A percentile compares a stretch with the other conserved stretches of the same genome.
These are phyloP conservation scores for Microtus oregoni DNA, from an alignment of 2,113 vertebrate species.

Conservation along the genomic window DNA sequence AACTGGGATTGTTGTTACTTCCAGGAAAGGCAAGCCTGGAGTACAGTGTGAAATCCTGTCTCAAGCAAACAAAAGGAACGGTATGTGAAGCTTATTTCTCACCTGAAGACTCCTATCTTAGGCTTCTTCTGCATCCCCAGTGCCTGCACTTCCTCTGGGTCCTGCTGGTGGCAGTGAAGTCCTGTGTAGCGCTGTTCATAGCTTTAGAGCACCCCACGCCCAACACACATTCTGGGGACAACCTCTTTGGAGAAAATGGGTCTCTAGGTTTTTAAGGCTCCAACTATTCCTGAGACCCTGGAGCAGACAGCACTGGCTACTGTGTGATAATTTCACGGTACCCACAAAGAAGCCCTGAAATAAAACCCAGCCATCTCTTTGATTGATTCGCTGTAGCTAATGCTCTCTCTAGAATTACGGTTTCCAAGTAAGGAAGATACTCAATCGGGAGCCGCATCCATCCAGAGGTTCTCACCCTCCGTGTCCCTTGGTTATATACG, in stretches of 20 bases:
- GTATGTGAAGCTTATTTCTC: background rate
- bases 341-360: background rate
- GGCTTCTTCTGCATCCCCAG: background rate
- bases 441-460: background rate
- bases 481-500: background rate
- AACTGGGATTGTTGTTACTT: background rate
- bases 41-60: background rate
- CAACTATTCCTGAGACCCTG: slow-evolving; percentile 7
- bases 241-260: slow-evolving; percentile 35
- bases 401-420: background rate
- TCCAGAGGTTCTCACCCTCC: background rate
- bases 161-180: slow-evolving; percentile 77
- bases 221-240: background rate
- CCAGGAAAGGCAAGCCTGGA: background rate
- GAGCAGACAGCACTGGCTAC: background rate
- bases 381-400: slow-evolving; percentile 3
- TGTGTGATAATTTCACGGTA: slow-evolving; percentile 4
- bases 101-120: background rate
- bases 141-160: slow-evolving; percentile 68
- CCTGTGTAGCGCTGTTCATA: background rate
- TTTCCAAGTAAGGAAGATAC: background rate
- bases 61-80: background rate
- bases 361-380: background rate
- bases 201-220: background rate
- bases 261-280: slow-evolving; percentile 62